phyloP scores from a whole-genome alignment of 1,140 invertebrate genomes.

The Pygmarrhopalites habei region DNA sequence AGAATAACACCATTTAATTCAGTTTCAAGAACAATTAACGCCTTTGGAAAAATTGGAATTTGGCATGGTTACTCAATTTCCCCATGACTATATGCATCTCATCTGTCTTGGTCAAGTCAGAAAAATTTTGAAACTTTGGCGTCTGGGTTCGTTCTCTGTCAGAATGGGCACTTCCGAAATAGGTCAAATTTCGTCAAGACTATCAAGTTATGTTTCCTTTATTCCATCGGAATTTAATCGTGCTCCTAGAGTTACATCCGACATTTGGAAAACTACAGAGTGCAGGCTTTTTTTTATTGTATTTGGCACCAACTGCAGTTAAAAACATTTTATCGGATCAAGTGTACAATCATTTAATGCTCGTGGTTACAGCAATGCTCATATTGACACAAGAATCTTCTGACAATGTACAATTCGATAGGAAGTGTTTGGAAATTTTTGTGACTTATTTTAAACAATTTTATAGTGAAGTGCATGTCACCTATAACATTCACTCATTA shows the following conservation, averaged over 20 bases:
- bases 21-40: neutral
- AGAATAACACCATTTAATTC: neutral
- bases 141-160: neutral
- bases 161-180: neutral
- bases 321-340: neutral
- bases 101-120: conserved; percentile 14
- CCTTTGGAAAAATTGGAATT: neutral
- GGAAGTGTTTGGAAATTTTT: conserved; percentile 11
- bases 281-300: conserved; percentile 23
- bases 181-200: neutral
- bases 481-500: conserved; percentile 26
- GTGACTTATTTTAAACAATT: conserved; percentile 2
- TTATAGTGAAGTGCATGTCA: conserved; percentile 12
- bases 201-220: neutral
- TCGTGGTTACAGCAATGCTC: conserved; percentile 8
- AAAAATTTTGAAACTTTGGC: conserved; percentile 12
- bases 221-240: conserved; percentile 19
- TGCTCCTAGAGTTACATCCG: neutral
- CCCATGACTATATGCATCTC: conserved; percentile 21
- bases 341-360: conserved; percentile 14
- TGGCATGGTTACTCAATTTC: conserved; percentile 12
- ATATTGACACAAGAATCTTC: conserved; percentile 7
- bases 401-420: conserved; percentile 8
- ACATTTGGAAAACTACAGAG: conserved; percentile 27
- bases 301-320: conserved; percentile 15